Base-by-base conservation (phyloP, 64 coral and sea anemone genomes). In the Dendronephthya gigantea region DNA sequence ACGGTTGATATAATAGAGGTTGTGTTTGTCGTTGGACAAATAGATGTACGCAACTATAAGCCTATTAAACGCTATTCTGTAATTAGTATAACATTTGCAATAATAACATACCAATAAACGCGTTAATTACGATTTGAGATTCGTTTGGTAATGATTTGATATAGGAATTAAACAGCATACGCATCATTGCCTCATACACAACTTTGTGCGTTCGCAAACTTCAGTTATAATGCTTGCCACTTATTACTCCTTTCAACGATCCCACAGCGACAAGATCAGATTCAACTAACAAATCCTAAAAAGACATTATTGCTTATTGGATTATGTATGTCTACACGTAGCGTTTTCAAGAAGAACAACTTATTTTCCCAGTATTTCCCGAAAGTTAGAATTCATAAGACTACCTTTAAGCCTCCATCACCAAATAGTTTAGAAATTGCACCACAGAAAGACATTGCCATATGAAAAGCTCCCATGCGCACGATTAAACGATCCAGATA, bases 181-280 rank as follows among this genome's bases (percentile, higher is more conserved):
- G 69, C 69, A 34, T 38, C 69, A 76, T 76, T 12, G 69, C 69
- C 69, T 76, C 69, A 76, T 76, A 76, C 1, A 76, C 17, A 6
- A 76, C 69, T 76, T 76, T 76, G 23, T 76, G 69, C 2, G 25
- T 34, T 76, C 69, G 3, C 31, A 76, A 31, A 76, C 69, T 76
- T 76, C 31, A 30, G 35, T 76, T 76, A 76, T 76, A 76, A 16
- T 76, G 69, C 69, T 76, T 76, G 13, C 69, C 69, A 76, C 4
- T 76, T 30, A 76, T 76, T 76, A 76, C 69, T 35, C 69, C 69
- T 76, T 76, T 76, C 69, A 76, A 76, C 23, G 69, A 76, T 34
- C 69, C 69, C 7, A 34, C 69, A 7, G 69, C 69, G 25, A 76
- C 69, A 76, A 76, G 69, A 34, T 76, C 69, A 76, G 69, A 12